Evolutionary conservation across 2,888 invertebrate species (phyloP).

Genomic region (Brachypterus glaber): DNA sequence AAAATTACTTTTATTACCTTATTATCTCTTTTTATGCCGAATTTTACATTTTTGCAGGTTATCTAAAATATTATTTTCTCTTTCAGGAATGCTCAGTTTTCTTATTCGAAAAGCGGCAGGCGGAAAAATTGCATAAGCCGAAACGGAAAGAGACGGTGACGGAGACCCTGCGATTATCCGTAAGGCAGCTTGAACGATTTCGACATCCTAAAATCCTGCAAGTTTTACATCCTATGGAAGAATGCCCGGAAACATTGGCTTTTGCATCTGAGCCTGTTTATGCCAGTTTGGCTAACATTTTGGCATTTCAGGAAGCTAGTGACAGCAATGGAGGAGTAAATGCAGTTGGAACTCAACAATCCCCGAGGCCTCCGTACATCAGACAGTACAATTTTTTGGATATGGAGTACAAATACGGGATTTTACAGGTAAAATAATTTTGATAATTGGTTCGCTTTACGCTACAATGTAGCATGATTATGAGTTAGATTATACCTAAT

Average conservation of each 20-base stretch:
- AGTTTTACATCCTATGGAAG: conserved; percentile 65
- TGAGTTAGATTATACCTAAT: too few species aligned
- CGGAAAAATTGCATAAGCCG: conserved; percentile 87
- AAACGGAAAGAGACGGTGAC: conserved; percentile 86
- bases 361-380: conserved; percentile 51
- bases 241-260: conserved; percentile 78
- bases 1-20: too few species aligned
- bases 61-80: background rate
- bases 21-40: too few species aligned
- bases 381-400: conserved; percentile 83
- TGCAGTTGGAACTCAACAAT: conserved; percentile 38
- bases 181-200: conserved; percentile 69
- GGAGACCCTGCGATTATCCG: conserved; percentile 72
- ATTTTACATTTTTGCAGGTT: too few species aligned
- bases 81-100: conserved; percentile 87
- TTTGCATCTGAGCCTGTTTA: conserved; percentile 90
- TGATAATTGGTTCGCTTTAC: too few species aligned
- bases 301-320: conserved; percentile 67
- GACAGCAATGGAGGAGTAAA: conserved; percentile 39
- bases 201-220: conserved; percentile 75
- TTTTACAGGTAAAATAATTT: conserved; percentile 78
- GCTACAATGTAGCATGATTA: too few species aligned
- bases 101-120: conserved; percentile 85
- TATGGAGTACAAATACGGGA: conserved; percentile 86
- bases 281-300: conserved; percentile 80